A percentile compares a stretch with the other conserved stretches of the same genome.
phyloP scores from a whole-genome alignment of 2,888 invertebrate species.

The Actias luna region DNA sequence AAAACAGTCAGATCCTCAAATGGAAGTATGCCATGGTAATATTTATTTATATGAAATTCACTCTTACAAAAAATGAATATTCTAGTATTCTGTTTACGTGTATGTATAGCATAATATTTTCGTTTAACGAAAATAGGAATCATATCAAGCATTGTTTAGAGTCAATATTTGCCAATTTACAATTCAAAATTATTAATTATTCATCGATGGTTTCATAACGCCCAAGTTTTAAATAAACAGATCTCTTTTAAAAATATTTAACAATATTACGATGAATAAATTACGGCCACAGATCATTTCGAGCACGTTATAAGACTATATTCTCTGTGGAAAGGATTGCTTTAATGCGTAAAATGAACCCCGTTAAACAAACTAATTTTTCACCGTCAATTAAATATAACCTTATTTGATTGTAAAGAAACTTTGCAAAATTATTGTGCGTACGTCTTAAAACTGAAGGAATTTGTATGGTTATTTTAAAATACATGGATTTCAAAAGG shows the following conservation, averaged over 20 bases:
- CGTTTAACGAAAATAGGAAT: background rate
- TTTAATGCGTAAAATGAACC: too few relatives aligned
- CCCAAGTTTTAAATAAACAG: background rate
- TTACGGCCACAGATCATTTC: background rate
- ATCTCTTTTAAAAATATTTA: background rate
- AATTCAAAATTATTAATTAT: background rate
- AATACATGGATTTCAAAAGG: too few relatives aligned
- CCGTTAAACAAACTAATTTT: too few relatives aligned
- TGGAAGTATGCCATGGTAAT: constrained; percentile 27
- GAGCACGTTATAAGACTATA: background rate
- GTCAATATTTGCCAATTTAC: background rate
- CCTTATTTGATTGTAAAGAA: too few relatives aligned
- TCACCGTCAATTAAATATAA: background rate
- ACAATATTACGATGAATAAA: background rate
- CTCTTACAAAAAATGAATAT: background rate
- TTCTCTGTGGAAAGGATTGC: too few relatives aligned
- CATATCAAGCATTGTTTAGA: background rate
- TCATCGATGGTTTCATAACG: background rate
- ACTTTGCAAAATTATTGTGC: too few relatives aligned
- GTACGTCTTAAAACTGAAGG: too few relatives aligned
- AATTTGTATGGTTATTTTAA: too few relatives aligned
- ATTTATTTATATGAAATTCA: background rate
- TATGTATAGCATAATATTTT: too few relatives aligned
- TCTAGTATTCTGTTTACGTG: background rate
- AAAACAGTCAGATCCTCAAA: constrained; percentile 41